These are phyloP conservation scores for Wasmannia auropunctata DNA, from an alignment of 1,140 invertebrate species.

Conservation along the genomic window DNA sequence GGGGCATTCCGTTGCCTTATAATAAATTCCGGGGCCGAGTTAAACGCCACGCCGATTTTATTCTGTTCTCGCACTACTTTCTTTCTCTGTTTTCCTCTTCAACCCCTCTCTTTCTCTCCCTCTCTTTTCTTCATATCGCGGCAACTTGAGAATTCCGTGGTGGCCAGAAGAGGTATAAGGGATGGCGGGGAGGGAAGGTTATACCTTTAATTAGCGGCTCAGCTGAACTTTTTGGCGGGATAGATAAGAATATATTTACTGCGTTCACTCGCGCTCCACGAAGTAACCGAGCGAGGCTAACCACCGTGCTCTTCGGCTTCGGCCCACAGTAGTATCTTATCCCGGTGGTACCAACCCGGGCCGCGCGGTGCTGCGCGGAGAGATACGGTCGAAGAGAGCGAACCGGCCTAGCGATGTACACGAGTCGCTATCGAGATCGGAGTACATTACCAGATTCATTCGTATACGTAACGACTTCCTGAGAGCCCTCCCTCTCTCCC, in stretches of 20 bases:
- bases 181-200: conserved; percentile 49
- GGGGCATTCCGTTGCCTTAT: conserved; percentile 24
- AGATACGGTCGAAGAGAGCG: conserved; percentile 67
- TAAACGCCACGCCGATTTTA: conserved; percentile 28
- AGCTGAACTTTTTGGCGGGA: conserved; percentile 78
- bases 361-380: conserved; percentile 23
- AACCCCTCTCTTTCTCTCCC: neutral
- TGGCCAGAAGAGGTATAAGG: neutral
- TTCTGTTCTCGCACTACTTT: neutral
- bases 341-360: conserved; percentile 46
- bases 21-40: conserved; percentile 42
- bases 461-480: conserved; percentile 58
- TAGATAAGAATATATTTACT: conserved; percentile 81
- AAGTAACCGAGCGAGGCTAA: conserved; percentile 69
- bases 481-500: neutral
- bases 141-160: conserved; percentile 41
- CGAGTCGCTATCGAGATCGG: conserved; percentile 63
- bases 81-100: neutral
- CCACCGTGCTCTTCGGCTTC: conserved; percentile 66
- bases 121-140: conserved; percentile 7
- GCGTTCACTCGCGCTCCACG: conserved; percentile 58
- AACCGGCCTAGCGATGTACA: conserved; percentile 67
- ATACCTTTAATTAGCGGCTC: conserved; percentile 79
- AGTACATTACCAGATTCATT: conserved; percentile 57
- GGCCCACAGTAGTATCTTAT: conserved; percentile 73